Evolutionary conservation across 2,888 invertebrate species (phyloP), one percentile per base, ranked within the genome.

Genomic region (Seira sanloemensis): DNA sequence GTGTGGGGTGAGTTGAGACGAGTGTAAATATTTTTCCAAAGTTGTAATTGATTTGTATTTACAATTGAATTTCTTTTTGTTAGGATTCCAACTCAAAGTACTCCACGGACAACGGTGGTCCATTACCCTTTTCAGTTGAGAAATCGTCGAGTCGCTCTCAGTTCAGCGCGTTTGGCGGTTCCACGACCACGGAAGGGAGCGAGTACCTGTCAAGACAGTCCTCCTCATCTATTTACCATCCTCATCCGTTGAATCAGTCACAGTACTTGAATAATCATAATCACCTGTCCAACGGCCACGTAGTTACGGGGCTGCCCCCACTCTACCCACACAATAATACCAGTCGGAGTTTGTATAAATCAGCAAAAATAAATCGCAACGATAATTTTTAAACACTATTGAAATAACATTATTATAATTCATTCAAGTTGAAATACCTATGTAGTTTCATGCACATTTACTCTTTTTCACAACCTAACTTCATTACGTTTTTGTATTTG

Each of bases 1-100:
- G 27, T 86, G 85, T 23, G 81, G 69, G 54, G 81, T 85, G 26
- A 24, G 72, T 37, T 21, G 68, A 18, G 7, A 65, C 7, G 46
- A n/a, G n/a, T n/a, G n/a, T n/a, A n/a, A n/a, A n/a, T n/a, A n/a
- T n/a, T n/a, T n/a, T n/a, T n/a, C n/a, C n/a, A n/a, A n/a, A n/a
- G n/a, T n/a, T n/a, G n/a, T n/a, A n/a, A n/a, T n/a, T n/a, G n/a
- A n/a, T n/a, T n/a, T n/a, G n/a, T n/a, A n/a, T n/a, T n/a, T n/a
- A n/a, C n/a, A n/a, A n/a, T 5, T 24, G 23, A 69, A n/a, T 26
- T 23, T 1, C 37, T 23, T 76, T 24, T 26, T 74, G 74, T 7
- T 24, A 78, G 78, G 78, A 71, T 21, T 16, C 75, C 26, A 69
- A 18, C 21, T 58, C 69, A 0, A 71, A 77, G 16, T 77, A 77